These are phyloP conservation scores for Hypothenemus hampei DNA, from an alignment of 1,140 invertebrate genomes.

Conservation along the genomic window DNA sequence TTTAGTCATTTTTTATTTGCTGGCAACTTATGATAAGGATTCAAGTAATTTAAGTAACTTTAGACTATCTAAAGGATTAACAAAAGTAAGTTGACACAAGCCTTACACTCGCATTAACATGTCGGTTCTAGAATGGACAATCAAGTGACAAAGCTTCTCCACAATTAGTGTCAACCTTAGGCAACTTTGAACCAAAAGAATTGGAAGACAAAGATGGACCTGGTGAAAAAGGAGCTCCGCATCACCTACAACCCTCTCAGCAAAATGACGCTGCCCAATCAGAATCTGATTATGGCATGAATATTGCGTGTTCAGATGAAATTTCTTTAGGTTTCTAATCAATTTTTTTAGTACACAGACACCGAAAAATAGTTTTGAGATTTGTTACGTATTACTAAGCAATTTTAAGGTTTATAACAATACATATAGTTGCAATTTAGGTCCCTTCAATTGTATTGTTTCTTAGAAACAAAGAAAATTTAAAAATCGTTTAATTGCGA, in stretches of 20 bases:
- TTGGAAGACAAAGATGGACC: slow-evolving; percentile 62
- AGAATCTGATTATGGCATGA: slow-evolving; percentile 91
- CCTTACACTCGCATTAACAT: not conserved
- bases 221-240: slow-evolving; percentile 77
- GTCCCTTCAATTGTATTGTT: too few species aligned
- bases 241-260: slow-evolving; percentile 65
- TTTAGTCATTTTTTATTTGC: slow-evolving; percentile 20
- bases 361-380: too few species aligned
- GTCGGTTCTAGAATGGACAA: not conserved
- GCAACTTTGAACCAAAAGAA: slow-evolving; percentile 66
- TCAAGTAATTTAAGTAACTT: slow-evolving; percentile 1
- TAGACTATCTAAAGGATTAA: slow-evolving; percentile 8
- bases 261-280: slow-evolving; percentile 70
- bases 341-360: not conserved
- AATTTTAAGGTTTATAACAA: too few species aligned
- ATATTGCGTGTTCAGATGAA: slow-evolving; percentile 94
- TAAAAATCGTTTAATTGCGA: too few species aligned
- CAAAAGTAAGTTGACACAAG: slow-evolving; percentile 1
- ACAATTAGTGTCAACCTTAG: slow-evolving; percentile 43
- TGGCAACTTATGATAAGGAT: slow-evolving; percentile 26
- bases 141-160: slow-evolving; percentile 29
- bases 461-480: too few species aligned
- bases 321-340: slow-evolving; percentile 52
- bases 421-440: too few species aligned
- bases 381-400: too few species aligned